These are phyloP conservation scores for Odontocerum albicorne DNA, from an alignment of 2,888 invertebrate genomes.

Conservation along the genomic window DNA sequence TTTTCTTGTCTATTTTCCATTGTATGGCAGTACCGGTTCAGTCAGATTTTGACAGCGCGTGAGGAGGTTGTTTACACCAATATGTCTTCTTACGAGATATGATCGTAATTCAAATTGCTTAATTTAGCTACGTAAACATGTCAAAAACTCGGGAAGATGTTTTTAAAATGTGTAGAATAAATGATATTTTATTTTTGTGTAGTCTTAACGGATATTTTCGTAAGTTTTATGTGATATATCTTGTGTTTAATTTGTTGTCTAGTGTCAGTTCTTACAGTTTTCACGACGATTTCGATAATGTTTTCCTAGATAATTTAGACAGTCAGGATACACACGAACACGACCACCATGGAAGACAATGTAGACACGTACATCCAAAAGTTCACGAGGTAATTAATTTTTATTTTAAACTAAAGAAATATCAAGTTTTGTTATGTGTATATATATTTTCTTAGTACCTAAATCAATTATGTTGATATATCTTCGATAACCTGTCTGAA, in stretches of 20 bases:
- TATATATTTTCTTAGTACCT: too few species aligned
- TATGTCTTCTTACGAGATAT: not conserved
- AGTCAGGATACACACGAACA: not conserved
- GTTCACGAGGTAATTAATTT: constrained; percentile 6
- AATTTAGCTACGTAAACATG: not conserved
- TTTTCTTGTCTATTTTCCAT: too few species aligned
- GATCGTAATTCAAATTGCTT: not conserved
- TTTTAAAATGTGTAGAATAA: constrained; percentile 1
- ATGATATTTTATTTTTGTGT: too few species aligned
- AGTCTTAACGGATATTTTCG: too few species aligned
- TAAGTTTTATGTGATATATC: constrained; percentile 2
- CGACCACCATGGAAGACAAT: constrained; percentile 1
- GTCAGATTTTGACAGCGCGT: not conserved
- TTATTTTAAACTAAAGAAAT: too few species aligned
- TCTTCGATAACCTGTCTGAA: too few species aligned
- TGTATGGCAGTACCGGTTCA: not conserved
- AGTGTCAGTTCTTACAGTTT: constrained; percentile 1
- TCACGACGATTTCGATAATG: not conserved
- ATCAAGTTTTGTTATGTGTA: too few species aligned
- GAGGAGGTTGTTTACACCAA: not conserved
- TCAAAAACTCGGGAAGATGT: not conserved
- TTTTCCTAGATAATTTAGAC: not conserved
- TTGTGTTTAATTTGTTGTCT: not conserved
- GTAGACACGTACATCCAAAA: constrained; percentile 1
- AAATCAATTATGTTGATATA: too few species aligned